Conservation (phyloP, 2,797 vertebrate species). For the Gobio occitaniae region DNA sequence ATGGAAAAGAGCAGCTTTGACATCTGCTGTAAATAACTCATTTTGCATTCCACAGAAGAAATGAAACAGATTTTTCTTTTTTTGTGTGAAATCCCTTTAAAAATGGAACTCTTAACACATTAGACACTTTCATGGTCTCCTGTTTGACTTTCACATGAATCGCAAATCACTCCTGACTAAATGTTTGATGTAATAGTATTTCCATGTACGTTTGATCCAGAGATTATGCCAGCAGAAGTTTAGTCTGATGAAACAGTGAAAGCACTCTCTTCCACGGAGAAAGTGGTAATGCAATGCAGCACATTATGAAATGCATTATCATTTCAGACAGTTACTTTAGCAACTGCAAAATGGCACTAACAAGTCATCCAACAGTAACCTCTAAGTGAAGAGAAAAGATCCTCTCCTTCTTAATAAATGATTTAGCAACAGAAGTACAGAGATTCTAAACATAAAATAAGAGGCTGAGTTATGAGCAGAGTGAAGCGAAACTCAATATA, state of each 20-base stretch:
- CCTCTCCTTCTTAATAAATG: slow-evolving; percentile 15
- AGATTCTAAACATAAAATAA: slow-evolving; percentile 4
- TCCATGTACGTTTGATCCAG: slow-evolving; percentile 45
- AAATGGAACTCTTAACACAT: neutral
- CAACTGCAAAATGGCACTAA: slow-evolving; percentile 37
- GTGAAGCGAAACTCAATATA: neutral
- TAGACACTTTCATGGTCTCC: slow-evolving; percentile 21
- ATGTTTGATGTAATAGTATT: slow-evolving; percentile 46
- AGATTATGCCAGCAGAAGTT: slow-evolving; percentile 38
- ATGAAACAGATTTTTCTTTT: neutral
- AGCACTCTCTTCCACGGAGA: slow-evolving; percentile 30
- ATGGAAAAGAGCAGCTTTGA: neutral
- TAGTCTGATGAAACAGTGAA: slow-evolving; percentile 39
- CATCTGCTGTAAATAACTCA: neutral
- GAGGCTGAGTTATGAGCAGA: slow-evolving; percentile 2
- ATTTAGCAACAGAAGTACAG: slow-evolving; percentile 29
- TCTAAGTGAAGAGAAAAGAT: slow-evolving; percentile 8
- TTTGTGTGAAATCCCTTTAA: neutral
- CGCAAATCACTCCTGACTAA: slow-evolving; percentile 38
- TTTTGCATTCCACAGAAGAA: neutral
- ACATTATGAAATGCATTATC: slow-evolving; percentile 42
- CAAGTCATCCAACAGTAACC: slow-evolving; percentile 39
- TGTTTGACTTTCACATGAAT: slow-evolving; percentile 32
- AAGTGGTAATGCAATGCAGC: slow-evolving; percentile 27
- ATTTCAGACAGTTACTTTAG: slow-evolving; percentile 47